Percentiles rank a stretch among this genome's conserved stretches.
phyloP scores from a whole-genome alignment of 2,113 vertebrate genomes.

The Emydocephalus ijimae region DNA sequence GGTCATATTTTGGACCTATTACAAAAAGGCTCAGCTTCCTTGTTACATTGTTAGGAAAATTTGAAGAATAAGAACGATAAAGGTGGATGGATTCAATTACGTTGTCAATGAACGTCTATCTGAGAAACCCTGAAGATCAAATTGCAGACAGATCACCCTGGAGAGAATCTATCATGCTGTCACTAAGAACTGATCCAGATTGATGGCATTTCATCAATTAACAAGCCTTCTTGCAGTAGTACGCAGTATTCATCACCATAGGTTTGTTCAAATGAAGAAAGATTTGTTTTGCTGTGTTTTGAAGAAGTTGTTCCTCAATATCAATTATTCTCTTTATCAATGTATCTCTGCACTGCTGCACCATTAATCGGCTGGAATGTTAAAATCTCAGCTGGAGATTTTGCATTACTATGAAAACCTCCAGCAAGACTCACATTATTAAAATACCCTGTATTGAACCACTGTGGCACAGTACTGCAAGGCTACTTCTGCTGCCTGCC shows the following conservation, averaged over 20 bases:
- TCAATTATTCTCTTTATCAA: neutral
- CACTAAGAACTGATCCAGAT: neutral
- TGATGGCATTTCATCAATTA: neutral
- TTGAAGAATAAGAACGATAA: neutral
- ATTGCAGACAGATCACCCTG: neutral
- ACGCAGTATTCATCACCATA: neutral
- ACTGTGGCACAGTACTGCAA: too few species aligned
- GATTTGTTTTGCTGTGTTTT: neutral
- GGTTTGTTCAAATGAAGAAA: neutral
- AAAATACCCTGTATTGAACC: neutral
- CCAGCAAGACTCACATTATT: neutral
- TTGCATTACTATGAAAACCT: neutral
- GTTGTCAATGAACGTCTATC: neutral
- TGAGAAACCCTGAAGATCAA: neutral
- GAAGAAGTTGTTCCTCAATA: neutral
- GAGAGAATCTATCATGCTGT: neutral
- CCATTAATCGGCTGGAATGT: neutral
- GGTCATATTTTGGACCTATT: neutral
- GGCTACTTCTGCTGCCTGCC: too few species aligned
- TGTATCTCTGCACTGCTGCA: neutral
- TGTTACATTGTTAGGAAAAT: neutral
- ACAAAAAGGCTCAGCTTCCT: neutral
- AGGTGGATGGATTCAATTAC: neutral
- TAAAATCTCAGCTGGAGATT: neutral
- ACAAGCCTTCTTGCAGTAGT: neutral